Conservation (phyloP, 2,888 invertebrate genomes). For the Plutella xylostella region DNA sequence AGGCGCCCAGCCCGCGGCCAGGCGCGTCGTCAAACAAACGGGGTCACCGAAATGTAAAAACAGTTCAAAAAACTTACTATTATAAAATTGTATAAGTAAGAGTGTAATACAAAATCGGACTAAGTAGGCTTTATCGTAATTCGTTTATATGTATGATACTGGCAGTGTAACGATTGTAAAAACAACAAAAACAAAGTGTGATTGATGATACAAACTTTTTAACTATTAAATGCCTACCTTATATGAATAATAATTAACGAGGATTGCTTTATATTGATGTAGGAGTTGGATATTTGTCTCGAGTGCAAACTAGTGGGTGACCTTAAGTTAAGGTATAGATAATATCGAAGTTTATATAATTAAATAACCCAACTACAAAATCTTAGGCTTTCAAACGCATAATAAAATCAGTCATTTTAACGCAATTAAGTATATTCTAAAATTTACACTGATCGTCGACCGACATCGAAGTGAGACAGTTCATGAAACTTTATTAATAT, state of each 20-base stretch:
- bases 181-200: conserved; percentile 36
- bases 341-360: conserved; percentile 45
- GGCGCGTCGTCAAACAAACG: neutral
- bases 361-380: conserved; percentile 62
- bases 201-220: conserved; percentile 29
- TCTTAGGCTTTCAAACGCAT: conserved; percentile 68
- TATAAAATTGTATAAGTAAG: conserved; percentile 56
- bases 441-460: conserved; percentile 64
- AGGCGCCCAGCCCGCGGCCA: too few species aligned
- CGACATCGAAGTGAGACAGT: conserved; percentile 62
- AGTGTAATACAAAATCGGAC: conserved; percentile 67
- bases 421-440: conserved; percentile 66
- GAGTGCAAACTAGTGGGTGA: conserved; percentile 65
- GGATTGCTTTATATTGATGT: conserved; percentile 61
- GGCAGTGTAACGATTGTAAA: conserved; percentile 62
- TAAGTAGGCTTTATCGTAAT: conserved; percentile 52
- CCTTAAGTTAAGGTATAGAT: conserved; percentile 48
- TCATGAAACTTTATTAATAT: conserved; percentile 45
- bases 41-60: conserved; percentile 31
- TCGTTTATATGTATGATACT: conserved; percentile 59
- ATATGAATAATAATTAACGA: conserved; percentile 63
- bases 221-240: conserved; percentile 53
- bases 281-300: conserved; percentile 48
- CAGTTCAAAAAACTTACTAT: conserved; percentile 60
- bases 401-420: conserved; percentile 71